Percentiles rank a stretch among this genome's conserved stretches.
These are phyloP conservation scores for Colletes gigas DNA, from an alignment of 1,140 invertebrate species.

Conservation along the genomic window DNA sequence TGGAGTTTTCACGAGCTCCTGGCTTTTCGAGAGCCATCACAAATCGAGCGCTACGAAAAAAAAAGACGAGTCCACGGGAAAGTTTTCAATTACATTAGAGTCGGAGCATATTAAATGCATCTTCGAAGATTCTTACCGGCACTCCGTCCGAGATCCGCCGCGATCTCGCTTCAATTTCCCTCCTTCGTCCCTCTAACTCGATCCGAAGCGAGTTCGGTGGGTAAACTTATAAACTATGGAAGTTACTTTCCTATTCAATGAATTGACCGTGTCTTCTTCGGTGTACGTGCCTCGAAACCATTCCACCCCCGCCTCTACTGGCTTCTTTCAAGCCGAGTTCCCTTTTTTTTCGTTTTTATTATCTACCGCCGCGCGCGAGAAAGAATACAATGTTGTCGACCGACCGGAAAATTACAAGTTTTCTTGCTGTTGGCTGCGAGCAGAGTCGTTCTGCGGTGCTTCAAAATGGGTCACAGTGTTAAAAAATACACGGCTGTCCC, in stretches of 20 bases:
- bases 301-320: constrained; percentile 5
- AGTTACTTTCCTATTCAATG: constrained; percentile 64
- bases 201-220: constrained; percentile 24
- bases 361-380: constrained; percentile 45
- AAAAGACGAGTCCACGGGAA: constrained; percentile 14
- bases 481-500: background rate
- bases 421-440: background rate
- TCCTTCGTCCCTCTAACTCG: constrained; percentile 26
- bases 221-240: constrained; percentile 68
- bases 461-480: background rate
- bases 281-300: constrained; percentile 56
- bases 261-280: constrained; percentile 55
- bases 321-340: constrained; percentile 7
- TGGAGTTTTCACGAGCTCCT: background rate
- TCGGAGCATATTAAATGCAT: constrained; percentile 55
- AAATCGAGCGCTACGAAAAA: constrained; percentile 49
- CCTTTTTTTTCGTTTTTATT: constrained; percentile 25
- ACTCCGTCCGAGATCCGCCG: background rate
- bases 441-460: too few relatives aligned
- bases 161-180: constrained; percentile 2
- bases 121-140: constrained; percentile 37
- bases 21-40: constrained; percentile 33
- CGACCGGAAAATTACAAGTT: constrained; percentile 61
- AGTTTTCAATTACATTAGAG: constrained; percentile 68
- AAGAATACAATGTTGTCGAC: constrained; percentile 39